A percentile compares a stretch with the other conserved stretches of the same genome.
phyloP scores from a whole-genome alignment of 2,888 invertebrate genomes.

The Drosophila anomelani region DNA sequence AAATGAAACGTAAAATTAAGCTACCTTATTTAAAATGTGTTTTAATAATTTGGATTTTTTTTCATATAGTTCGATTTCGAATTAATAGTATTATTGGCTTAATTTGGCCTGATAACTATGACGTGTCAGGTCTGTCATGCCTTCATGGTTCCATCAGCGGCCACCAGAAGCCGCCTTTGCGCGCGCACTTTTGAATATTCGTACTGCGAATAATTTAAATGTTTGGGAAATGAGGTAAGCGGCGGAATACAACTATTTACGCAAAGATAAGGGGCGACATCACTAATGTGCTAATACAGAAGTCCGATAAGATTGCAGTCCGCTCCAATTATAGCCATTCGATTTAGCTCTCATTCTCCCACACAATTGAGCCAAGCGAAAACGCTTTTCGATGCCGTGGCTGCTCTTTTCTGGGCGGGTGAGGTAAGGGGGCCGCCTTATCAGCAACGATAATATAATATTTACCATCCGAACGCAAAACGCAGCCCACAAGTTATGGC shows the following conservation, averaged over 20 bases:
- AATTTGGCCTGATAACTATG: not conserved
- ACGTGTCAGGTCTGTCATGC: constrained; percentile 1
- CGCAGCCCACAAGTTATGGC: constrained; percentile 20
- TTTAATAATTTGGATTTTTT: not conserved
- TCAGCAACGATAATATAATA: constrained; percentile 67
- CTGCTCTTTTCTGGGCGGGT: not conserved
- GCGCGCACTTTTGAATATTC: constrained; percentile 19
- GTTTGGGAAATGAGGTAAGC: constrained; percentile 22
- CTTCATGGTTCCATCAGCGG: not conserved
- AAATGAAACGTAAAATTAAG: not conserved
- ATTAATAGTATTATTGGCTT: not conserved
- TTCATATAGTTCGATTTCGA: fast-evolving
- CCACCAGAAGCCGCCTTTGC: constrained; percentile 13
- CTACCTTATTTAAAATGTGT: no score
- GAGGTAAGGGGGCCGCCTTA: constrained; percentile 39
- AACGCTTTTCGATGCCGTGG: constrained; percentile 4
- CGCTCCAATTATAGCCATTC: constrained; percentile 35
- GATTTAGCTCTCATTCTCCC: constrained; percentile 27
- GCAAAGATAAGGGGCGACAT: constrained; percentile 49
- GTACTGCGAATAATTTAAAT: constrained; percentile 21
- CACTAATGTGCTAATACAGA: constrained; percentile 57
- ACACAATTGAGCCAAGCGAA: constrained; percentile 19
- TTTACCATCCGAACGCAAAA: constrained; percentile 45
- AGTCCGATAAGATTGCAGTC: constrained; percentile 56
- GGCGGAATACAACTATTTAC: constrained; percentile 44